Base-by-base conservation (phyloP, 1,140 invertebrate species). In the Hyles vespertilio region DNA sequence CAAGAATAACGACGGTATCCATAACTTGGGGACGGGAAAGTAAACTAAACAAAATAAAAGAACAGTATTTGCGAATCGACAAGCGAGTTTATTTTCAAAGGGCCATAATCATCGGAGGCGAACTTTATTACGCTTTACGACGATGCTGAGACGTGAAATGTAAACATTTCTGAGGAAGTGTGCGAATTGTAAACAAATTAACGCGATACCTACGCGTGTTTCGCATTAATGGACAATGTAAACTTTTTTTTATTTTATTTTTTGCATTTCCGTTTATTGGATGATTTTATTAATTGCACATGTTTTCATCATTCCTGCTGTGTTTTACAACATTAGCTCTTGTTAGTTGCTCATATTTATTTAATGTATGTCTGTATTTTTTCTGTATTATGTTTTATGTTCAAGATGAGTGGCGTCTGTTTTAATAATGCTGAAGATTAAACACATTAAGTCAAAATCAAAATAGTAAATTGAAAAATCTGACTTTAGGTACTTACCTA, bases 41-140 rank as follows among this genome's bases (percentile, higher is more conserved):
- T 70, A 72, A 76, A 76, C 75, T 79, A 81, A 79, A 82, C 71
- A 81, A 81, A 81, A 82, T 78, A 81, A 77, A 75, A 77, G 58
- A 66, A 9, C 62, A 59, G 57, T 62, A 62, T 70, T 69, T 69
- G 70, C 63, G 69, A 66, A 70, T 72, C 59, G 71, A 67, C 63
- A 71, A 69, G 56, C 56, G 61, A 79, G 70, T 79, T 77, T 76
- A 79, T 77, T 79, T 78, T 78, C 66, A 78, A 78, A 75, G 70
- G 67, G 63, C 69, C 69, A 76, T 79, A 80, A 81, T 83, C 72
- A 77, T 81, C 63, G 78, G 68, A 75, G 61, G 69, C 72, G 66
- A 79, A 78, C 57, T 80, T 83, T 81, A 82, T 79, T 73, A 74
- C 69, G 72, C 58, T 77, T 74, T 69, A 75, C 67, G 70, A 74